A percentile compares a stretch with the other conserved stretches of the same genome.
These are phyloP conservation scores for Nomada fabriciana DNA, from an alignment of 2,888 invertebrate species.

Conservation along the genomic window DNA sequence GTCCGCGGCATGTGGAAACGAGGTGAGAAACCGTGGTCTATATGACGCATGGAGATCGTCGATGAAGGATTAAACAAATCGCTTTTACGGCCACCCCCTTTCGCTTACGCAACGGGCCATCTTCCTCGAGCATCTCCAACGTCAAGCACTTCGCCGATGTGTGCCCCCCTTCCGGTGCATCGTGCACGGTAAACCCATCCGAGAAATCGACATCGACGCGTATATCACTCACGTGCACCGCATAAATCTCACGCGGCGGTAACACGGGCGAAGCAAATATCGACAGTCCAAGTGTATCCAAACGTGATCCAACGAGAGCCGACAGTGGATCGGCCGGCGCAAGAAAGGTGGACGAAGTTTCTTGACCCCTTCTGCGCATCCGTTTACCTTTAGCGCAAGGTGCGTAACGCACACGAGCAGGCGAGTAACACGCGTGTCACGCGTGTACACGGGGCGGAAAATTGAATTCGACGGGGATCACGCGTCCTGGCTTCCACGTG, in stretches of 20 bases:
- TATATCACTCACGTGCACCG: not conserved
- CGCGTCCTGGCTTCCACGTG: constrained; percentile 41
- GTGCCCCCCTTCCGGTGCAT: not conserved
- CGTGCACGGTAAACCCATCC: not conserved
- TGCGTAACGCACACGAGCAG: constrained; percentile 38
- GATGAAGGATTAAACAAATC: not conserved
- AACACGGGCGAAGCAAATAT: constrained; percentile 29
- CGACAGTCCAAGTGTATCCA: constrained; percentile 48
- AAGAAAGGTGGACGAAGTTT: constrained; percentile 70
- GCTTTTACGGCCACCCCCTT: not conserved
- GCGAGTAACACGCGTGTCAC: constrained; percentile 42
- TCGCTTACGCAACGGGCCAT: not conserved
- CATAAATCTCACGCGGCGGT: constrained; percentile 6
- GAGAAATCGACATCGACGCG: constrained; percentile 22
- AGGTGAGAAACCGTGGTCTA: too few relatives aligned
- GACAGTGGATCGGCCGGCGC: constrained; percentile 33
- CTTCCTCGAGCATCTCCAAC: not conserved
- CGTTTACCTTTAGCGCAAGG: constrained; percentile 42
- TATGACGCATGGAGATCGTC: too few relatives aligned
- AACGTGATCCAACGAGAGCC: constrained; percentile 25
- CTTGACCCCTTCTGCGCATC: constrained; percentile 61
- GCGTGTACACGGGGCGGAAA: constrained; percentile 53
- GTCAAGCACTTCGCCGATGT: not conserved
- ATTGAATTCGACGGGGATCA: constrained; percentile 68
- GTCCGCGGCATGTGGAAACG: too few relatives aligned